Conservation (phyloP, 2,113 vertebrate genomes). For the Dryoscopus gambensis region DNA sequence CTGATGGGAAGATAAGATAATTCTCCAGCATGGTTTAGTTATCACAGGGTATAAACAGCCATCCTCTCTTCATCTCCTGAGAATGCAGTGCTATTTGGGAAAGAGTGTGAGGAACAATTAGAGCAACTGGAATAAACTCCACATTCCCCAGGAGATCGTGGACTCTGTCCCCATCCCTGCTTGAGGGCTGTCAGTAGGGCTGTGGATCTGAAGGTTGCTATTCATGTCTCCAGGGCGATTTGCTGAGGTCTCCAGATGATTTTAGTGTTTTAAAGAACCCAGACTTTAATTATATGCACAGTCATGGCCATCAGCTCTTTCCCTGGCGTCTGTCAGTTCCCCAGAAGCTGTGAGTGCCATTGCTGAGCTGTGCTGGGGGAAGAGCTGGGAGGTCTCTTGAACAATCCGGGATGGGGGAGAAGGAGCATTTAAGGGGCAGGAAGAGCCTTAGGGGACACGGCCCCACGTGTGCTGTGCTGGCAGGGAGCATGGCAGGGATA, state of each 20-base stretch:
- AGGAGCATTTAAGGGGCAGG: not conserved
- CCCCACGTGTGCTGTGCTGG: not conserved
- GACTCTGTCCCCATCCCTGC: not conserved
- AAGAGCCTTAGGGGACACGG: not conserved
- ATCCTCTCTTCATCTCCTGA: constrained; percentile 37
- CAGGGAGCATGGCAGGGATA: not conserved
- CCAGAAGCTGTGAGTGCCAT: not conserved
- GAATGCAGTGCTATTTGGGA: not conserved
- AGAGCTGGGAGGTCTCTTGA: not conserved
- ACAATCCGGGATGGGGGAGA: rapidly evolving
- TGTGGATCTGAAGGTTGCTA: not conserved
- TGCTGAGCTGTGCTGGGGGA: not conserved
- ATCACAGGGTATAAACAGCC: not conserved
- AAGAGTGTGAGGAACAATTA: not conserved
- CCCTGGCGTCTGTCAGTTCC: not conserved
- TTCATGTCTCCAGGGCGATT: not conserved
- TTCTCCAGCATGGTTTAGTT: constrained; percentile 44
- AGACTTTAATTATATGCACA: not conserved
- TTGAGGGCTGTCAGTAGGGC: not conserved
- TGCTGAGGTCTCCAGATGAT: constrained; percentile 9
- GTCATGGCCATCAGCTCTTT: not conserved
- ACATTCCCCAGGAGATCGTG: not conserved
- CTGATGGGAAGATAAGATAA: constrained; percentile 55
- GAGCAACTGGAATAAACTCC: not conserved
- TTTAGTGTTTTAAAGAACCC: not conserved